These are phyloP conservation scores for Drosophila colorata DNA, from an alignment of 2,888 invertebrate genomes.

Conservation along the genomic window DNA sequence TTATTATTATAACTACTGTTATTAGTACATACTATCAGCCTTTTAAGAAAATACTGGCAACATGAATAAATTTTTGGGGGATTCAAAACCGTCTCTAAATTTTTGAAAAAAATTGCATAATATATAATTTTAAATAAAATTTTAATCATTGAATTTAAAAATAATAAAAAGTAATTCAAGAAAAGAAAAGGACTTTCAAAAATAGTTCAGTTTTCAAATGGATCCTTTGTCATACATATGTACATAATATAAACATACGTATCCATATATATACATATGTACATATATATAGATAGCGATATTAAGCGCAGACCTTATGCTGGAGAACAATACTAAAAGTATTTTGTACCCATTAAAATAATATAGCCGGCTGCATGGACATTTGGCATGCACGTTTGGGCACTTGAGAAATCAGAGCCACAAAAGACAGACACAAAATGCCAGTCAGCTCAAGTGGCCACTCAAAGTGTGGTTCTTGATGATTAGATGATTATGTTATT, in stretches of 20 bases:
- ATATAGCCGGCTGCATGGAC: conserved; percentile 21
- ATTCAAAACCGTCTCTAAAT: too few relatives aligned
- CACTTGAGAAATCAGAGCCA: conserved; percentile 17
- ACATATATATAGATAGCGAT: not conserved
- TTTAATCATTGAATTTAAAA: too few relatives aligned
- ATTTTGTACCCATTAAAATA: conserved; percentile 40
- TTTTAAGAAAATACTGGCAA: too few relatives aligned
- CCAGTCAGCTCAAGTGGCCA: conserved; percentile 18
- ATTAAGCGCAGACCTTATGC: not conserved
- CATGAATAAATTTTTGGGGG: too few relatives aligned
- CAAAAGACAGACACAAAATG: conserved; percentile 12
- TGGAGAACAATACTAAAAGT: conserved; percentile 22
- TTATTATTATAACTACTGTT: too few relatives aligned
- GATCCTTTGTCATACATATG: not conserved
- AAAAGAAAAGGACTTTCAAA: not conserved
- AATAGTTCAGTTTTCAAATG: not conserved
- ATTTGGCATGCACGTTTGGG: conserved; percentile 19
- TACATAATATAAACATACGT: too few relatives aligned
- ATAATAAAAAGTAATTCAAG: not conserved
- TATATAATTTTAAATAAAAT: too few relatives aligned
- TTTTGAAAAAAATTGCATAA: too few relatives aligned
- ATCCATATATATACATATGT: too few relatives aligned
- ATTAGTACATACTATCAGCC: too few relatives aligned
- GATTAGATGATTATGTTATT: conserved; percentile 27
- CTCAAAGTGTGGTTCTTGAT: conserved; percentile 7